A percentile compares a stretch with the other conserved stretches of the same genome.
Evolutionary conservation across 2,888 invertebrate genomes (phyloP).

Genomic region (Amphipoea oculea): DNA sequence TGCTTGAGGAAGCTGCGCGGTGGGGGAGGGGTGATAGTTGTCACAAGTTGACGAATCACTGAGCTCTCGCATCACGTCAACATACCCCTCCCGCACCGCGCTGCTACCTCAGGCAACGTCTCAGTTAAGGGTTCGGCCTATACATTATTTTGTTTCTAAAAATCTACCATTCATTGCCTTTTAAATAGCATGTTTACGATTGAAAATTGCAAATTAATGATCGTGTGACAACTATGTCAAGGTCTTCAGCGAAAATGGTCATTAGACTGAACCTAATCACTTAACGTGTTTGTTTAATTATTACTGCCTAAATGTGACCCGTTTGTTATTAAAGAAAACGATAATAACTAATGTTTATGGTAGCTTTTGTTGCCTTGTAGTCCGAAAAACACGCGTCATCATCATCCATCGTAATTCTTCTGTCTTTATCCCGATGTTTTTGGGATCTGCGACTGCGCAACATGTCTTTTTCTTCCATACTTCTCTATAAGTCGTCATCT

Average conservation of each 20-base stretch:
- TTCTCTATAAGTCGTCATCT: neutral
- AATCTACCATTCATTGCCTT: neutral
- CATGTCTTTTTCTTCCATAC: neutral
- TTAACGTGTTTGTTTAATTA: slow-evolving; percentile 9
- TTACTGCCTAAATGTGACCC: neutral
- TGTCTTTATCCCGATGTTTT: neutral
- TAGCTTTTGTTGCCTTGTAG: neutral
- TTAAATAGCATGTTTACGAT: slow-evolving; percentile 12
- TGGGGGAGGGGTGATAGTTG: too few relatives aligned
- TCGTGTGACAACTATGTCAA: neutral
- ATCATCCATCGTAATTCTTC: neutral
- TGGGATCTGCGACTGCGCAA: neutral
- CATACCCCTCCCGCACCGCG: too few relatives aligned
- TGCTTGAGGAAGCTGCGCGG: too few relatives aligned
- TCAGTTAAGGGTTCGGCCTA: too few relatives aligned
- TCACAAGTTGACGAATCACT: too few relatives aligned
- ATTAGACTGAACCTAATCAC: slow-evolving; percentile 6
- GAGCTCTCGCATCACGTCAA: too few relatives aligned
- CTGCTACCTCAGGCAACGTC: too few relatives aligned
- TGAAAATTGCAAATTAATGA: slow-evolving; percentile 10
- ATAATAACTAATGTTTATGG: too few relatives aligned
- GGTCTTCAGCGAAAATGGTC: neutral
- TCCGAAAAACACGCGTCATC: neutral
- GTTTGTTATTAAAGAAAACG: neutral
- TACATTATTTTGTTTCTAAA: neutral